These are phyloP conservation scores for Circaetus cinerascens DNA, from an alignment of 2,113 vertebrate species.

Conservation along the genomic window DNA sequence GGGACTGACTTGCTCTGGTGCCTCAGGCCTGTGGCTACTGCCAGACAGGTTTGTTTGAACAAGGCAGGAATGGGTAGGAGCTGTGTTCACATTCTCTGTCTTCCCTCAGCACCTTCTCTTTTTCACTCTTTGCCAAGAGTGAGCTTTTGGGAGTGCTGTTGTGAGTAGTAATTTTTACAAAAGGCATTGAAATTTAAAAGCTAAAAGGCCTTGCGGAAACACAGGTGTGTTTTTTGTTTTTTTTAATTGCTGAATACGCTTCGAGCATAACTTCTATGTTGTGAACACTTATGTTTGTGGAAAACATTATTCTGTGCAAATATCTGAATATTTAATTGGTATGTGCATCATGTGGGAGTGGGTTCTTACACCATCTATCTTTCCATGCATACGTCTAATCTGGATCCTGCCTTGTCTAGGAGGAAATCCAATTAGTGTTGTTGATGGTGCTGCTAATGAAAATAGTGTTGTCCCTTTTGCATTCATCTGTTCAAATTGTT, in stretches of 20 bases:
- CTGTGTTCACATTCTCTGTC: background rate
- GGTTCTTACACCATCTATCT: background rate
- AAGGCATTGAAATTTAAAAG: background rate
- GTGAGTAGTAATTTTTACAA: background rate
- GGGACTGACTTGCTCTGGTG: background rate
- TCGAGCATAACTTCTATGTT: accelerated
- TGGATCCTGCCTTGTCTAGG: background rate
- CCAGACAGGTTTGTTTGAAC: conserved; percentile 13
- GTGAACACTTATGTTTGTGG: background rate
- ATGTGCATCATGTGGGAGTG: background rate
- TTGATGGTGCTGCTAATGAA: conserved; percentile 24
- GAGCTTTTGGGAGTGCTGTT: background rate
- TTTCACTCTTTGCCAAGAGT: conserved; percentile 2
- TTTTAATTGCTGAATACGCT: background rate
- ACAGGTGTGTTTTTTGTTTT: background rate
- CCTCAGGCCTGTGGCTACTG: conserved; percentile 23
- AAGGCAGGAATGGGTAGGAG: background rate
- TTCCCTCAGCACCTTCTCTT: conserved; percentile 2
- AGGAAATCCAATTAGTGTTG: conserved; percentile 1
- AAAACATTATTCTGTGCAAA: background rate
- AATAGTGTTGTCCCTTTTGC: background rate
- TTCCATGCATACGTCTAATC: background rate
- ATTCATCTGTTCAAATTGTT: background rate
- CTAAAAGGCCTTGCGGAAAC: background rate
- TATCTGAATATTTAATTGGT: background rate